Percentiles rank a stretch among this genome's conserved stretches.
These are phyloP conservation scores for Melanocharis versteri DNA, from an alignment of 2,113 vertebrate genomes.

Conservation along the genomic window DNA sequence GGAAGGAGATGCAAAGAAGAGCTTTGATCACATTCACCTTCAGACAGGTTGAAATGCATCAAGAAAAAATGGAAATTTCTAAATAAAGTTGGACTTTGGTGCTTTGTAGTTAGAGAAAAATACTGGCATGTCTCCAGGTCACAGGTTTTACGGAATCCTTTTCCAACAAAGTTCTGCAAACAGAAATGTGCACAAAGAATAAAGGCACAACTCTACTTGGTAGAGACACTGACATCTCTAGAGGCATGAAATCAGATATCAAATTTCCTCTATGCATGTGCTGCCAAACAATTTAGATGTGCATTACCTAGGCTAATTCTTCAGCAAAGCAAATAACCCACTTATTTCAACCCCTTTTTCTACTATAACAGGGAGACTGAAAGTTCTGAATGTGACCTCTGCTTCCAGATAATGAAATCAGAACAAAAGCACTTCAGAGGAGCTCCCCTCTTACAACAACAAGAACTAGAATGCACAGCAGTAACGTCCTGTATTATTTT, in stretches of 20 bases:
- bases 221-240: neutral
- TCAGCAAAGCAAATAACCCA: neutral
- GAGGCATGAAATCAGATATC: neutral
- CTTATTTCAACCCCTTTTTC: neutral
- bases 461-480: neutral
- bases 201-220: neutral
- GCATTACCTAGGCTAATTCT: neutral
- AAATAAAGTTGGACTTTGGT: neutral
- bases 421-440: neutral
- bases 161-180: neutral
- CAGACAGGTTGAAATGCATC: neutral
- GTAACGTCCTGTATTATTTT: neutral
- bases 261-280: neutral
- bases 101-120: neutral
- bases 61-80: neutral
- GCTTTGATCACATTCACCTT: neutral
- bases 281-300: neutral
- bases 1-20: neutral
- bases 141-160: neutral
- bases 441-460: neutral
- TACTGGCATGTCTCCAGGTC: neutral
- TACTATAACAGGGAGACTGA: neutral
- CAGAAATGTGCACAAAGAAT: neutral
- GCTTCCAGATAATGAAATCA: neutral
- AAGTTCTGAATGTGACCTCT: neutral